phyloP scores from a whole-genome alignment of 1,140 invertebrate species.

The Oreohelix idahoensis region DNA sequence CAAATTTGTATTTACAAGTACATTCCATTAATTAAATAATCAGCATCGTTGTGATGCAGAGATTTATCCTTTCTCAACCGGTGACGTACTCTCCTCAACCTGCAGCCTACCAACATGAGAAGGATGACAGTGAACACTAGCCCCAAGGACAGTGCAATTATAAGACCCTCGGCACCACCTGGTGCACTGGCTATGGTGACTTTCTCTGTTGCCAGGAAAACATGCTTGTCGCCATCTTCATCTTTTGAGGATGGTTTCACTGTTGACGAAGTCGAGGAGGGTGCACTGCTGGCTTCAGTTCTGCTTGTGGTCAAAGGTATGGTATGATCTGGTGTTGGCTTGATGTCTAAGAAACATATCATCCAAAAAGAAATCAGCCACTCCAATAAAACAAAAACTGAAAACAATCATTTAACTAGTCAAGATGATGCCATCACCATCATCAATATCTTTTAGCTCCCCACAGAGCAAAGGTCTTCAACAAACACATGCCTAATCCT shows the following conservation, averaged over 20 bases:
- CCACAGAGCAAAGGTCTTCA: too few species aligned
- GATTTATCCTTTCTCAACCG: constrained; percentile 84
- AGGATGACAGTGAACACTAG: constrained; percentile 81
- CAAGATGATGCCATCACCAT: too few species aligned
- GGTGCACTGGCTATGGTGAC: constrained; percentile 53
- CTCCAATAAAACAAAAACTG: too few species aligned
- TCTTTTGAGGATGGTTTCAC: not conserved
- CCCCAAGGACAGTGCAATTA: constrained; percentile 87
- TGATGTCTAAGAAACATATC: not conserved
- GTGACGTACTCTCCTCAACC: constrained; percentile 82
- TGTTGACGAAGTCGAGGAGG: not conserved
- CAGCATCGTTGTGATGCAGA: constrained; percentile 91
- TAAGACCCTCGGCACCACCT: constrained; percentile 78
- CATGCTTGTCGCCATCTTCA: not conserved
- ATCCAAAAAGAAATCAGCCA: too few species aligned
- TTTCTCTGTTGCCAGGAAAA: constrained; percentile 49
- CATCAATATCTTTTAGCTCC: too few species aligned
- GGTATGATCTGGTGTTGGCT: not conserved
- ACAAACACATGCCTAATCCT: too few species aligned
- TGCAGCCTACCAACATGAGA: constrained; percentile 85
- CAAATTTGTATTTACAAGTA: too few species aligned
- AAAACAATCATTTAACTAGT: too few species aligned
- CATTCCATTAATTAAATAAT: constrained; percentile 98
- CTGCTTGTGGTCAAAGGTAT: not conserved
- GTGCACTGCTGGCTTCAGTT: not conserved